Percentiles rank a stretch among this genome's conserved stretches.
phyloP scores from a whole-genome alignment of 2,113 vertebrate genomes.

The Dipodomys ordii region DNA sequence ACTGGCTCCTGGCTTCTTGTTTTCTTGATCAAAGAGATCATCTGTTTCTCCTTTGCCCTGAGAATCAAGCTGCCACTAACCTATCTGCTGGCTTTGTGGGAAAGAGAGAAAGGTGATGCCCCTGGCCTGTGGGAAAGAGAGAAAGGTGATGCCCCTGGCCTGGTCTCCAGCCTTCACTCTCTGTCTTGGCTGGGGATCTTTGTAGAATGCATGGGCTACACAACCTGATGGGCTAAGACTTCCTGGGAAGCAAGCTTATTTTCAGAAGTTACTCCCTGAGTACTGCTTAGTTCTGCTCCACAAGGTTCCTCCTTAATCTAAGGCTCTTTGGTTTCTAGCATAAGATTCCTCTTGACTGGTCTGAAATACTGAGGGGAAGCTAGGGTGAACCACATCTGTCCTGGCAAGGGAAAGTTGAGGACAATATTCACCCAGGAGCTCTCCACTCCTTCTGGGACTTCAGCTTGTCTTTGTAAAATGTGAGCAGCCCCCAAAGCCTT shows the following conservation, averaged over 20 bases:
- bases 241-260: constrained; percentile 14
- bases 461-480: constrained; percentile 17
- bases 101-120: not conserved
- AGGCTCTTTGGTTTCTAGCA: constrained; percentile 26
- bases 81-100: not conserved
- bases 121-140: constrained; percentile 1
- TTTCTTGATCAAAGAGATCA: constrained; percentile 62
- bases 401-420: not conserved
- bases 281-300: not conserved
- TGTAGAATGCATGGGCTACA: not conserved
- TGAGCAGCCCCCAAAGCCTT: not conserved
- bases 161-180: not conserved
- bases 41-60: constrained; percentile 20
- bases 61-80: not conserved
- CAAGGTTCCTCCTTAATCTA: not conserved
- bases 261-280: not conserved
- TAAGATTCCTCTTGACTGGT: not conserved
- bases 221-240: not conserved
- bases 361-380: constrained; percentile 3
- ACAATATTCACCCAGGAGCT: not conserved
- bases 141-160: not conserved
- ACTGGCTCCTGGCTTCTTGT: not conserved
- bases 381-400: not conserved
- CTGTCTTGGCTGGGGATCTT: not conserved
- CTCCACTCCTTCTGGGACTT: not conserved